Conservation (phyloP, 2,797 vertebrate species). For the Nannoperca australis region DNA sequence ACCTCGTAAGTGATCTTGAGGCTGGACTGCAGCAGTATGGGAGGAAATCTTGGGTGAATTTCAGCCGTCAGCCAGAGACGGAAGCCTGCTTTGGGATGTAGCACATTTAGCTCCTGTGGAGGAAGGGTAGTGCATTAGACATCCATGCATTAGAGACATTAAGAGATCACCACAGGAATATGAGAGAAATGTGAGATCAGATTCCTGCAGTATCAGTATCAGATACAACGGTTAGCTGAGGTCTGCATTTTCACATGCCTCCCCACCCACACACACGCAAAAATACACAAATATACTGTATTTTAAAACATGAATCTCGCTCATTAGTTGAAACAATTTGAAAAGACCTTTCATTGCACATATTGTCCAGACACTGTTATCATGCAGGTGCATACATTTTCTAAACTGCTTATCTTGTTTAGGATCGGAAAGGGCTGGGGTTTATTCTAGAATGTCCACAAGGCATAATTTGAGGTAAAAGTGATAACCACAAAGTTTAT, state of each 20-base stretch:
- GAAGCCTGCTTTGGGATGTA: constrained; percentile 93
- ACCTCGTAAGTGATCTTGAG: constrained; percentile 98
- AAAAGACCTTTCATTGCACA: neutral
- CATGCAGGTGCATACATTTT: neutral
- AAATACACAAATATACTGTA: neutral
- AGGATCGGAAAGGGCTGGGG: neutral
- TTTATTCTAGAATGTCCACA: neutral
- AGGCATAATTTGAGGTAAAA: neutral
- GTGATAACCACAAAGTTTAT: neutral
- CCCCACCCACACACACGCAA: neutral
- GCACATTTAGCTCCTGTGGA: constrained; percentile 91
- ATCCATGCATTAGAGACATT: constrained; percentile 5
- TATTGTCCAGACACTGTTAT: neutral
- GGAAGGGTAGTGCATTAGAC: neutral
- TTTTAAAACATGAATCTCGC: neutral
- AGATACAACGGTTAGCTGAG: neutral
- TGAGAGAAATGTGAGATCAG: neutral
- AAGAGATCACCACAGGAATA: constrained; percentile 1
- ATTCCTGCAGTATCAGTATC: neutral
- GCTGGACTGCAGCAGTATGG: constrained; percentile 95
- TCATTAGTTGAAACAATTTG: neutral
- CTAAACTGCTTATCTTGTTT: neutral
- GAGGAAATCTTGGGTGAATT: constrained; percentile 93
- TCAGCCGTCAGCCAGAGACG: constrained; percentile 97
- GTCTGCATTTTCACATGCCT: neutral